These are phyloP conservation scores for Amyelois transitella DNA, from an alignment of 1,140 invertebrate species.

Conservation along the genomic window DNA sequence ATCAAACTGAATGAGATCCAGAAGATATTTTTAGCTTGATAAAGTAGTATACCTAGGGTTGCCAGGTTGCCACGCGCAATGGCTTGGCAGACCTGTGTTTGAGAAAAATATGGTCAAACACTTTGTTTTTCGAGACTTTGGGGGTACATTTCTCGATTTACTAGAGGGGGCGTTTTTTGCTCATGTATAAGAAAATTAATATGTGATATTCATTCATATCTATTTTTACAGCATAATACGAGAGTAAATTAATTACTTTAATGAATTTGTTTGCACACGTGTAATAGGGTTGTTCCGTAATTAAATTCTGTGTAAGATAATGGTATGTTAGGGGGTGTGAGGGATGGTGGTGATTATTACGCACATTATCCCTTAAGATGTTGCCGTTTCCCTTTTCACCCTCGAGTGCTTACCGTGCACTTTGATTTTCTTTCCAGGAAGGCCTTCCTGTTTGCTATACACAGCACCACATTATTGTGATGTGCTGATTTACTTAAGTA, in stretches of 20 bases:
- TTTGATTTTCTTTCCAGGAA: constrained; percentile 31
- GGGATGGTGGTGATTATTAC: constrained; percentile 54
- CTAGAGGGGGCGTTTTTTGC: too few relatives aligned
- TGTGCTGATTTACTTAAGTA: too few relatives aligned
- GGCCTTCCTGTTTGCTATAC: too few relatives aligned
- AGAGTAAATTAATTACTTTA: constrained; percentile 22
- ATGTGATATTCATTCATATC: neutral
- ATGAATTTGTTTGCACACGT: constrained; percentile 31
- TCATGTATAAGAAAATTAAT: neutral
- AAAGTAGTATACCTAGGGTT: too few relatives aligned
- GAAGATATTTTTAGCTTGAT: neutral
- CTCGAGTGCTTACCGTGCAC: constrained; percentile 24
- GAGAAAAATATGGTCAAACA: too few relatives aligned
- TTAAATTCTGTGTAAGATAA: constrained; percentile 40
- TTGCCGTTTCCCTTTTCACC: constrained; percentile 26
- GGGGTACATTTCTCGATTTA: too few relatives aligned
- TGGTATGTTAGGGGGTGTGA: constrained; percentile 32
- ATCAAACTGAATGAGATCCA: constrained; percentile 36
- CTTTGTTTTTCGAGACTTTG: too few relatives aligned
- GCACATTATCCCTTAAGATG: constrained; percentile 48
- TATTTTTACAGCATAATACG: neutral
- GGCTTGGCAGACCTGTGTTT: too few relatives aligned
- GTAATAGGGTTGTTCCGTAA: constrained; percentile 55
- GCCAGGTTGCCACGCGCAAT: too few relatives aligned
- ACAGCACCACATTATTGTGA: too few relatives aligned